Percentiles rank a stretch among this genome's conserved stretches.
These are phyloP conservation scores for Gari tellinella DNA, from an alignment of 2,888 invertebrate genomes.

Conservation along the genomic window DNA sequence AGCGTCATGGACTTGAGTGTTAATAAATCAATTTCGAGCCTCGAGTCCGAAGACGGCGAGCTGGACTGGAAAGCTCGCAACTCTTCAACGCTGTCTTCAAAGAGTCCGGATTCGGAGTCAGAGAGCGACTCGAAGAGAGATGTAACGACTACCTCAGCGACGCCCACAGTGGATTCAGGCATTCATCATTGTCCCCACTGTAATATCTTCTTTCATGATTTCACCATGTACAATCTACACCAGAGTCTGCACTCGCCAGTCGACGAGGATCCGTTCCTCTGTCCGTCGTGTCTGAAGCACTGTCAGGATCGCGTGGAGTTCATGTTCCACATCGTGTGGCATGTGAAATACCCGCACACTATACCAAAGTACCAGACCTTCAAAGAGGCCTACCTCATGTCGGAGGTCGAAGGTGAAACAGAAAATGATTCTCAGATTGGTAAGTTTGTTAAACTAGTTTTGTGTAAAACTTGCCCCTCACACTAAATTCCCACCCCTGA, in stretches of 20 bases:
- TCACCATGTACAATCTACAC: conserved; percentile 80
- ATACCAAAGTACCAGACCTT: conserved; percentile 80
- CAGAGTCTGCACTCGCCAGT: conserved; percentile 78
- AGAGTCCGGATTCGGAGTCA: conserved; percentile 70
- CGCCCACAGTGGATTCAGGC: conserved; percentile 75
- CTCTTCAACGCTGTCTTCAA: conserved; percentile 62
- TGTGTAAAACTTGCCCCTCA: no score
- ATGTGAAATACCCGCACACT: conserved; percentile 80
- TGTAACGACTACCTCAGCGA: conserved; percentile 76
- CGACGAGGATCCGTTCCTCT: conserved; percentile 76
- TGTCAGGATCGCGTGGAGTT: conserved; percentile 81
- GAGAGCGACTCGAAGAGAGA: conserved; percentile 76
- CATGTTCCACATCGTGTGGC: conserved; percentile 81
- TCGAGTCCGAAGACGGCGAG: conserved; percentile 68
- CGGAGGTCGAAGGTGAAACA: not conserved
- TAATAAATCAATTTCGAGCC: conserved; percentile 73
- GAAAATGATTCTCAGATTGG: no score
- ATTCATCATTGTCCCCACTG: conserved; percentile 80
- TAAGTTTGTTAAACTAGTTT: no score
- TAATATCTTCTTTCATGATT: conserved; percentile 80
- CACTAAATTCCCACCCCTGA: no score
- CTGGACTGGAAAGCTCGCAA: conserved; percentile 63
- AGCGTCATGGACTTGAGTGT: conserved; percentile 78
- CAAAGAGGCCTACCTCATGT: conserved; percentile 71
- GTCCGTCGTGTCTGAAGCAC: conserved; percentile 78